Evolutionary conservation across 2,797 vertebrate species (phyloP).

Genomic region (Knipowitschia caucasica): DNA sequence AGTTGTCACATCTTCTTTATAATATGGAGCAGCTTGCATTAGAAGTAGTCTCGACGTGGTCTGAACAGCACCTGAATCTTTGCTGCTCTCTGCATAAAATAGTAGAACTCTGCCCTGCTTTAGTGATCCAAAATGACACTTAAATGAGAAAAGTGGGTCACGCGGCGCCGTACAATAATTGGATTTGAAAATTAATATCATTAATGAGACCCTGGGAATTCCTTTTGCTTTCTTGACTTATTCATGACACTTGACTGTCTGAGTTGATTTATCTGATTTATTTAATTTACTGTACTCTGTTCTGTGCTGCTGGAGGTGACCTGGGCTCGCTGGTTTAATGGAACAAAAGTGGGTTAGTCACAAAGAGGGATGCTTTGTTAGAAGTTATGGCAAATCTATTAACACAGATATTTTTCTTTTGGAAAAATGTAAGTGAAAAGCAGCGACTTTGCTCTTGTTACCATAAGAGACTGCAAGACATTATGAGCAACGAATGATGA

Average conservation of each 20-base stretch:
- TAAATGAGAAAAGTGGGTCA: slow-evolving; percentile 74
- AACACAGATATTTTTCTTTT: background rate
- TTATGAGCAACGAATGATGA: background rate
- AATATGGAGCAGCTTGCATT: background rate
- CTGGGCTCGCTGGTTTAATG: slow-evolving; percentile 17
- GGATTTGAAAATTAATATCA: slow-evolving; percentile 79
- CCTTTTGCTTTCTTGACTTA: slow-evolving; percentile 70
- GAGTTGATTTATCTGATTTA: slow-evolving; percentile 59
- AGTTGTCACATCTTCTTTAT: background rate
- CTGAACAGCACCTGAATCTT: slow-evolving; percentile 11
- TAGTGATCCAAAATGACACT: slow-evolving; percentile 59
- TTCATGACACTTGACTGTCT: slow-evolving; percentile 67
- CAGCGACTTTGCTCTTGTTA: background rate
- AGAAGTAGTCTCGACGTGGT: background rate
- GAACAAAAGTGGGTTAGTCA: slow-evolving; percentile 26
- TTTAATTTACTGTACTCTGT: slow-evolving; percentile 50
- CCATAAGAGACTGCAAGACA: background rate
- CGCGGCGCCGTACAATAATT: slow-evolving; percentile 68
- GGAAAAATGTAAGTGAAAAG: background rate
- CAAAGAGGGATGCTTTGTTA: background rate
- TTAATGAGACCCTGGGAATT: slow-evolving; percentile 71
- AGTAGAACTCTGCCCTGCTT: slow-evolving; percentile 26
- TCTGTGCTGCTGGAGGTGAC: slow-evolving; percentile 36
- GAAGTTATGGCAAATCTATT: background rate
- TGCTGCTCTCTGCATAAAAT: slow-evolving; percentile 20